These are phyloP conservation scores for Gallinago media DNA, from an alignment of 2,113 vertebrate genomes.

Conservation along the genomic window DNA sequence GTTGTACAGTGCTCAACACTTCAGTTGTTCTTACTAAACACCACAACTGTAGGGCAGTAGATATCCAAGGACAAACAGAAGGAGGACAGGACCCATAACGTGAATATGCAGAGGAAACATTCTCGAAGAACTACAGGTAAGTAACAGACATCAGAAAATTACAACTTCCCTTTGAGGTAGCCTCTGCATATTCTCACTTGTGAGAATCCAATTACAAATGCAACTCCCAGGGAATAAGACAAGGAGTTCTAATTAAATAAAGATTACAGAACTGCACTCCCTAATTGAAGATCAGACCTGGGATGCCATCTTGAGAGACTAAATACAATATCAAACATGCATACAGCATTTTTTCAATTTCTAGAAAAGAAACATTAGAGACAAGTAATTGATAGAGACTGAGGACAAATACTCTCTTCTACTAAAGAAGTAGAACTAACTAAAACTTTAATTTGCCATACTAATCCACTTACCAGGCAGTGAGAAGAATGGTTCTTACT, in stretches of 20 bases:
- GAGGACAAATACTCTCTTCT: conserved; percentile 7
- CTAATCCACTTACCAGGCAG: conserved; percentile 42
- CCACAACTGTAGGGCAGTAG: background rate
- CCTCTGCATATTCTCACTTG: conserved; percentile 68
- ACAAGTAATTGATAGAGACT: conserved; percentile 1
- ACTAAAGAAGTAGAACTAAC: background rate
- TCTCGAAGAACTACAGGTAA: conserved; percentile 54
- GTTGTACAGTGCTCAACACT: background rate
- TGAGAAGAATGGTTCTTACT: background rate
- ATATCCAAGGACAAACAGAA: background rate
- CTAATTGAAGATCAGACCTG: conserved; percentile 51
- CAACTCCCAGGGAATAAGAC: conserved; percentile 26
- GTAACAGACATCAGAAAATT: conserved; percentile 10
- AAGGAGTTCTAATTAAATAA: conserved; percentile 65
- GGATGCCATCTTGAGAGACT: conserved; percentile 44
- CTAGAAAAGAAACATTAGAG: conserved; percentile 7
- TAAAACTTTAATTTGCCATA: conserved; percentile 44
- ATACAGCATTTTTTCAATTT: conserved; percentile 16
- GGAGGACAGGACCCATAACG: conserved; percentile 31
- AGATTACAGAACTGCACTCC: conserved; percentile 33
- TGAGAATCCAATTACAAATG: conserved; percentile 63
- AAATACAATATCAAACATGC: conserved; percentile 9
- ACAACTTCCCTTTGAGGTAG: conserved; percentile 22
- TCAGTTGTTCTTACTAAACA: background rate
- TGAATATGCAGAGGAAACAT: conserved; percentile 67